Base-by-base conservation (phyloP, 2,113 vertebrate species). In the Alexandromys fortis region DNA sequence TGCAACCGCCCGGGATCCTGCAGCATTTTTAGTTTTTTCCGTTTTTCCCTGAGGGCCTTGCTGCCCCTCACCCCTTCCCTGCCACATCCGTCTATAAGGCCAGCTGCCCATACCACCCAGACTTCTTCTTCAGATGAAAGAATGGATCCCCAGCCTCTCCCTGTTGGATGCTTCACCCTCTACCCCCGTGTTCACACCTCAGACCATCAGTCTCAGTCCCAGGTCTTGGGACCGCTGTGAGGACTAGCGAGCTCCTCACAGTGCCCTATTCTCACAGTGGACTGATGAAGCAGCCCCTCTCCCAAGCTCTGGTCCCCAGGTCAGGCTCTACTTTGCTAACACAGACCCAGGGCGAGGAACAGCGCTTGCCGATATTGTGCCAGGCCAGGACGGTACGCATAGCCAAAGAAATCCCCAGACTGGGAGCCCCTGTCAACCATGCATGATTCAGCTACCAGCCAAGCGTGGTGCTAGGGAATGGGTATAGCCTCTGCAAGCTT, bases 281-380 rank as follows among this genome's bases (percentile, higher is more conserved):
- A 45, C n/a, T 30, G 3, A 24, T 5, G 0, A 26, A 21, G 1
- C 11, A 77, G 10, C 52, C 47, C 17, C 17, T 72, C 5, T 0
- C 49, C 30, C 28, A 13, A 65, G 16, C n/a, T 81, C 47, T 55
- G 55, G 28, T 35, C 24, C 63, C 28, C 4, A 33, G n/a, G 0
- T 0, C 16, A 4, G 5, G 42, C 9, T 55, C 70, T 68, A n/a
- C 38, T 76, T 90, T 19, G 4, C 73, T 30, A 52, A 61, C 67
- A 38, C 5, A 35, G 67, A 13, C 67, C 67, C 52, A 65, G 17
- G 61, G 33, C 90, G 68, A 72, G 61, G 26, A 45, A 24, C 26
- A 33, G 16, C 49, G 28, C 30, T 26, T 26, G 13, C 1, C 14
- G 61, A 68, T 2, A 21, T 22, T 6, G 2, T 8, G 38, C 70